Percentiles rank a stretch among this genome's conserved stretches.
Evolutionary conservation across 2,113 vertebrate species (phyloP).

Genomic region (Ellobius talpinus): DNA sequence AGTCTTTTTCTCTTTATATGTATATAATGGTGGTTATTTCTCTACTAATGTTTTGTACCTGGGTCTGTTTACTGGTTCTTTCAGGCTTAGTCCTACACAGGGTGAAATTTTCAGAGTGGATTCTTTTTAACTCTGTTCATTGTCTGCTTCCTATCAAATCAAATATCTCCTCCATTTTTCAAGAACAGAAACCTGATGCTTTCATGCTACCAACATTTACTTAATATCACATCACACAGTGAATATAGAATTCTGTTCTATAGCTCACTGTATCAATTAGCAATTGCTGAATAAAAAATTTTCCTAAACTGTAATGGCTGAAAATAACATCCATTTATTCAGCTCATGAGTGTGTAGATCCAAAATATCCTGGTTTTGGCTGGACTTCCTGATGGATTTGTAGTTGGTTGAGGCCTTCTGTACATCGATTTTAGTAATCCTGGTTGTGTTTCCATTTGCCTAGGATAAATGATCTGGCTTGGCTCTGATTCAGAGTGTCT

Average conservation of each 20-base stretch:
- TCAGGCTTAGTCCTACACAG: background rate
- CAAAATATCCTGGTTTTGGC: conserved; percentile 3
- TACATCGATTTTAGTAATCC: background rate
- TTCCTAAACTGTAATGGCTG: background rate
- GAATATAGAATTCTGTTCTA: background rate
- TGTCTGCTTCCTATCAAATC: background rate
- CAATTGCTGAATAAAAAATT: conserved; percentile 4
- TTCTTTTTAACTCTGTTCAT: background rate
- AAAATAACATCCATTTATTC: conserved; percentile 37
- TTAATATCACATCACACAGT: background rate
- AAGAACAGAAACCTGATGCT: background rate
- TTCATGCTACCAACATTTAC: background rate
- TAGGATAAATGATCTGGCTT: conserved; percentile 19
- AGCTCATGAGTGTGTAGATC: background rate
- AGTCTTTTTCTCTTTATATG: background rate
- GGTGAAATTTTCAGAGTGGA: background rate
- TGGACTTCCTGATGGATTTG: background rate
- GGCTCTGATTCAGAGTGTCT: background rate
- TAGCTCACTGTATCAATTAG: background rate
- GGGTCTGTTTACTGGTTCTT: background rate
- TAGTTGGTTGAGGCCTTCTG: conserved; percentile 25
- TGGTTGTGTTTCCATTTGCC: background rate
- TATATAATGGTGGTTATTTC: background rate
- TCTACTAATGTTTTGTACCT: background rate
- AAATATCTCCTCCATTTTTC: background rate